Evolutionary conservation across 2,113 vertebrate genomes (phyloP).

Genomic region (Rousettus leschenaultii): DNA sequence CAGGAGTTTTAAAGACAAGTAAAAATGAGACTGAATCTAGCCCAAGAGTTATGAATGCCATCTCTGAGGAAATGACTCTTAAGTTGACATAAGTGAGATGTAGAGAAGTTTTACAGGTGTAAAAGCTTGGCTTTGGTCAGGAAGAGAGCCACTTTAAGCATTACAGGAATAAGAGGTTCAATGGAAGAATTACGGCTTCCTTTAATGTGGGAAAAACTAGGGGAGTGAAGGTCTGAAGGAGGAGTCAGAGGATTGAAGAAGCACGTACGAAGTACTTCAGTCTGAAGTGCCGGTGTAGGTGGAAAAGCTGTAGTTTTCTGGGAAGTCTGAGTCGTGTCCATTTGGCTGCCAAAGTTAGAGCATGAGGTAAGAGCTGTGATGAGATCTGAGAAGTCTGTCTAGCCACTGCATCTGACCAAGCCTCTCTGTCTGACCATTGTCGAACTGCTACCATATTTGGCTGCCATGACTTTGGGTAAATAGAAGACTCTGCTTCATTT

Average conservation of each 20-base stretch:
- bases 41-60: not conserved
- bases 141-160: not conserved
- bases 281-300: not conserved
- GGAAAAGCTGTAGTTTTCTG: not conserved
- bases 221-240: not conserved
- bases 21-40: not conserved
- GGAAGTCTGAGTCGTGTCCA: not conserved
- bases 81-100: not conserved
- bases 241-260: not conserved
- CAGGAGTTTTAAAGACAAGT: not conserved
- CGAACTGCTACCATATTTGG: not conserved
- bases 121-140: not conserved
- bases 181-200: not conserved
- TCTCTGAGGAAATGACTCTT: not conserved
- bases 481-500: not conserved
- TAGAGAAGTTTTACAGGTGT: not conserved
- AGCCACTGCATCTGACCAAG: not conserved
- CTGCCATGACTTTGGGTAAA: not conserved
- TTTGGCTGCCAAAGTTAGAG: not conserved
- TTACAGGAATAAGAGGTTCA: not conserved
- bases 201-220: not conserved
- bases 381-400: not conserved
- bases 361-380: not conserved
- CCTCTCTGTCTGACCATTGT: not conserved
- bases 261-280: not conserved